Conservation (phyloP, 1,140 invertebrate genomes). For the Cecropterus lyciades region DNA sequence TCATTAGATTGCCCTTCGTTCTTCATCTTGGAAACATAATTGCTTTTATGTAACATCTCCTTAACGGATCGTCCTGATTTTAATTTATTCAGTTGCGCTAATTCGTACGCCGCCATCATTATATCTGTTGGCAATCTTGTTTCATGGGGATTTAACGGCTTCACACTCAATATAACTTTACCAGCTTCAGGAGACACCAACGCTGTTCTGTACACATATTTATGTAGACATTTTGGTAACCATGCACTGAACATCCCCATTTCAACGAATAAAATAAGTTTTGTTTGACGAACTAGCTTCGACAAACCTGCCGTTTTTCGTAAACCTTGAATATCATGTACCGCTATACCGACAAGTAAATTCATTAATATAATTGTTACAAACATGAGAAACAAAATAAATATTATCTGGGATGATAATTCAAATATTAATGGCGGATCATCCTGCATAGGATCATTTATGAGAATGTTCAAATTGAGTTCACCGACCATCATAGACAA, state of each 20-base stretch:
- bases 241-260: conserved; percentile 86
- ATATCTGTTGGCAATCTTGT: conserved; percentile 87
- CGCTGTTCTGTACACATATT: conserved; percentile 82
- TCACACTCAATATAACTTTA: conserved; percentile 86
- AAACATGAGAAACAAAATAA: conserved; percentile 87
- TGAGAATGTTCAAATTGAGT: conserved; percentile 86
- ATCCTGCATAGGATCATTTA: conserved; percentile 81
- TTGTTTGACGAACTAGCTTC: conserved; percentile 88
- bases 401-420: conserved; percentile 86
- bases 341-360: conserved; percentile 88
- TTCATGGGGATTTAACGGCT: conserved; percentile 87
- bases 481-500: conserved; percentile 90
- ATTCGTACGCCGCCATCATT: conserved; percentile 86
- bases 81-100: conserved; percentile 83
- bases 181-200: conserved; percentile 84
- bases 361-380: conserved; percentile 90
- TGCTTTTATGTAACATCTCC: conserved; percentile 71
- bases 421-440: conserved; percentile 77
- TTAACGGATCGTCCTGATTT: conserved; percentile 70
- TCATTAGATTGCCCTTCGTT: conserved; percentile 60
- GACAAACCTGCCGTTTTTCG: conserved; percentile 88
- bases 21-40: conserved; percentile 65
- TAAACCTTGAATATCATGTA: conserved; percentile 88
- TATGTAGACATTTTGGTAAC: conserved; percentile 83
- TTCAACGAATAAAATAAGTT: conserved; percentile 88